A percentile compares a stretch with the other conserved stretches of the same genome.
These are phyloP conservation scores for Periophthalmodon schlosseri DNA, from an alignment of 2,113 vertebrate genomes.

Conservation along the genomic window DNA sequence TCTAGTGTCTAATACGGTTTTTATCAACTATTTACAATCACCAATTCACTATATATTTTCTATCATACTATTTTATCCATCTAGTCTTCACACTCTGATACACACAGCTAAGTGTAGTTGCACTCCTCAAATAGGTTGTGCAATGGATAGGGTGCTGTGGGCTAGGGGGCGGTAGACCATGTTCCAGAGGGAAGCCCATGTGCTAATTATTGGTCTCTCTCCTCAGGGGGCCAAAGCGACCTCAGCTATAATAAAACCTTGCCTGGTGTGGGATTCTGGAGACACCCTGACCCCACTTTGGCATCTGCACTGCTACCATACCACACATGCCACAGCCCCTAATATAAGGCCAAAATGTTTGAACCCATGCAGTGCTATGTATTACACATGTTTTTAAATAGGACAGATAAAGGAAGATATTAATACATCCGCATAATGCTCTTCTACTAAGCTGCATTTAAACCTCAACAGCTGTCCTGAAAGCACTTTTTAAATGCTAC, in stretches of 20 bases:
- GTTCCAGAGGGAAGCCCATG: constrained; percentile 19
- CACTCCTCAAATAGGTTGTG: constrained; percentile 36
- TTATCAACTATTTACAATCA: not conserved
- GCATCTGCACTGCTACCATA: constrained; percentile 43
- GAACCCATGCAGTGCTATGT: not conserved
- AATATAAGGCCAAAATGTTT: constrained; percentile 18
- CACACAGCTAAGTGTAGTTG: not conserved
- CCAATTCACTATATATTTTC: not conserved
- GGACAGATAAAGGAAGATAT: not conserved
- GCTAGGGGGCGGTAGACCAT: constrained; percentile 26
- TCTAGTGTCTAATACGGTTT: too few relatives aligned
- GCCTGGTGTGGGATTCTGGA: constrained; percentile 37
- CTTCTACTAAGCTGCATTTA: not conserved
- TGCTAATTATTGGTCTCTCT: constrained; percentile 48
- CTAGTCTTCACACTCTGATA: constrained; percentile 12
- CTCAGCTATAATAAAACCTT: constrained; percentile 46
- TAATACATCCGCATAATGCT: constrained; percentile 7
- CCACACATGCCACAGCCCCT: constrained; percentile 39
- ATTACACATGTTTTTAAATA: constrained; percentile 12
- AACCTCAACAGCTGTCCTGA: not conserved
- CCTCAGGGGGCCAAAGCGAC: constrained; percentile 36
- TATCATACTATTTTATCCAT: not conserved
- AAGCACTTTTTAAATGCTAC: constrained; percentile 10
- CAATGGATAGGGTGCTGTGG: not conserved
- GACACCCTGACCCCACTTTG: constrained; percentile 40